Percentiles rank a stretch among this genome's conserved stretches.
Conservation (phyloP, 2,113 vertebrate species). For the Notothenia rossii region DNA sequence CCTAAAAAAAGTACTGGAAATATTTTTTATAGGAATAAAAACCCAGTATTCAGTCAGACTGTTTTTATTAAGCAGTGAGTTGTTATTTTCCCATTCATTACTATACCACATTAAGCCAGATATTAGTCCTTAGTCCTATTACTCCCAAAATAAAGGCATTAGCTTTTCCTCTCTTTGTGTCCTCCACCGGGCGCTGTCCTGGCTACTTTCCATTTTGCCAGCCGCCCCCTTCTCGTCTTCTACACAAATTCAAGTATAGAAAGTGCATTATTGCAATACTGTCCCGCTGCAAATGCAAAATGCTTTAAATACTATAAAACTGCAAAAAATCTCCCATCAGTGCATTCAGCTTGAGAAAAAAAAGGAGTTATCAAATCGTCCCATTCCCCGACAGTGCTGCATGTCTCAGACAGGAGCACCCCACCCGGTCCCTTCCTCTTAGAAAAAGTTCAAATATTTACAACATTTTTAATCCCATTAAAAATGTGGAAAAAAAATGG, state of each 20-base stretch:
- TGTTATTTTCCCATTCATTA: slow-evolving; percentile 69
- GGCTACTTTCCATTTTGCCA: slow-evolving; percentile 73
- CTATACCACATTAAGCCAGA: slow-evolving; percentile 60
- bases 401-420: slow-evolving; percentile 76
- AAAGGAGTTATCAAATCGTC: slow-evolving; percentile 70
- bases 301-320: slow-evolving; percentile 98
- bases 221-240: slow-evolving; percentile 84
- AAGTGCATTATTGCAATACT: slow-evolving; percentile 99
- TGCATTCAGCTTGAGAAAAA: slow-evolving; percentile 79
- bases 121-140: slow-evolving; percentile 66
- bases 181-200: slow-evolving; percentile 73
- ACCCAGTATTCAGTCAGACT: slow-evolving; percentile 54
- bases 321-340: slow-evolving; percentile 88
- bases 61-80: slow-evolving; percentile 82
- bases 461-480: slow-evolving; percentile 86
- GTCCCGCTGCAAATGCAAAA: slow-evolving; percentile 99
- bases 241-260: slow-evolving; percentile 97
- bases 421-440: slow-evolving; percentile 50
- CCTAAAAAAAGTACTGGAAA: background rate
- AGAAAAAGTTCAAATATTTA: slow-evolving; percentile 85
- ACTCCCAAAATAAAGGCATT: slow-evolving; percentile 67
- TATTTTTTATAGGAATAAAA: background rate
- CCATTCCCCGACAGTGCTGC: slow-evolving; percentile 41
- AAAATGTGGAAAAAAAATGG: slow-evolving; percentile 80
- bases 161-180: slow-evolving; percentile 51